Percentiles rank a stretch among this genome's conserved stretches.
These are phyloP conservation scores for Semibalanus balanoides DNA, from an alignment of 1,140 invertebrate species.

Conservation along the genomic window DNA sequence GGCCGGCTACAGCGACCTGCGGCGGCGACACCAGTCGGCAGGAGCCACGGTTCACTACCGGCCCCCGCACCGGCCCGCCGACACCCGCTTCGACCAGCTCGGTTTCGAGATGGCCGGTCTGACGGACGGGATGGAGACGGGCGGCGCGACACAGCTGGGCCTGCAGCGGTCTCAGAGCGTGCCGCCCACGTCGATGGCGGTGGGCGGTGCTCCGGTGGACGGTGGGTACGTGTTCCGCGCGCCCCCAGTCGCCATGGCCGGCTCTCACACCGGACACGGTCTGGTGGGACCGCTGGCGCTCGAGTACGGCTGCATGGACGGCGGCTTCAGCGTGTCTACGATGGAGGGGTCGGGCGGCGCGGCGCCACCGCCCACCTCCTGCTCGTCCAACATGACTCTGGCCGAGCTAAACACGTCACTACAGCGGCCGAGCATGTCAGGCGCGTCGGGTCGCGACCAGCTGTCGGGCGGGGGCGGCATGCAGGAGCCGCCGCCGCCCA, in stretches of 20 bases:
- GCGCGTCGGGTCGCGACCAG: conserved; percentile 19
- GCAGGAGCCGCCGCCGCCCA: conserved; percentile 14
- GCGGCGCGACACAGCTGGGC: conserved; percentile 14
- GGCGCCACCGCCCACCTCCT: conserved; percentile 8
- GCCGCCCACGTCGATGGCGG: conserved; percentile 12
- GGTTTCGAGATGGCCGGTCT: conserved; percentile 14
- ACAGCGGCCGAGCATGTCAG: conserved; percentile 14
- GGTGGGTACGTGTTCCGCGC: conserved; percentile 11
- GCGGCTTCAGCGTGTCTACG: conserved; percentile 8
- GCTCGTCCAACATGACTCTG: conserved; percentile 6
- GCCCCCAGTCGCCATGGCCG: conserved; percentile 16
- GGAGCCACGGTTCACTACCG: conserved; percentile 21
- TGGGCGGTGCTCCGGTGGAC: conserved; percentile 7
- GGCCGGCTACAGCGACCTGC: conserved; percentile 16
- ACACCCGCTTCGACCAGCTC: conserved; percentile 8
- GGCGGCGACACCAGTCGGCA: conserved; percentile 23
- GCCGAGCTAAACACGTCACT: conserved; percentile 18
- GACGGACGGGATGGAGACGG: conserved; percentile 11
- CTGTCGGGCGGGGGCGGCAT: conserved; percentile 13
- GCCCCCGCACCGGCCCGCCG: conserved; percentile 13
- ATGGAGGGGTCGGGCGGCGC: conserved; percentile 4
- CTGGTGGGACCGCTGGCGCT: conserved; percentile 17
- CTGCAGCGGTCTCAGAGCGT: conserved; percentile 11
- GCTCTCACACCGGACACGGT: conserved; percentile 12
- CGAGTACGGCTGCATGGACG: conserved; percentile 16